These are phyloP conservation scores for Isaurus tuberculatus DNA, from an alignment of 92 coral and sea anemone genomes.

Conservation along the genomic window DNA sequence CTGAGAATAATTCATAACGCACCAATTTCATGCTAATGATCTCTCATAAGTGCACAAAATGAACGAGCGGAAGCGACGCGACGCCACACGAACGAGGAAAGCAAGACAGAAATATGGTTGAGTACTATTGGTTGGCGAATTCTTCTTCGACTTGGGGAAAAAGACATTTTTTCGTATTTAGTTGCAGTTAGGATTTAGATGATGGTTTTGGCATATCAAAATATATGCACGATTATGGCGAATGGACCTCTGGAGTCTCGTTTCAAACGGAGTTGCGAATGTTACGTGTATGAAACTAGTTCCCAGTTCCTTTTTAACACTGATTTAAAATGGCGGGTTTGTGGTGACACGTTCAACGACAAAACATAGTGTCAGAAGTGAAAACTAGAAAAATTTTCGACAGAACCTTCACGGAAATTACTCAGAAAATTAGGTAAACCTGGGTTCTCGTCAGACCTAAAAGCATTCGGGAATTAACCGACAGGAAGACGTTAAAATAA, in stretches of 20 bases:
- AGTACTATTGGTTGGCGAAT: too few relatives aligned
- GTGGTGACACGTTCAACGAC: too few relatives aligned
- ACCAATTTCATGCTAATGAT: conserved; percentile 18
- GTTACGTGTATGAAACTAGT: neutral
- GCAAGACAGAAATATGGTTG: too few relatives aligned
- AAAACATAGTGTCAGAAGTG: conserved; percentile 26
- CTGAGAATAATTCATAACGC: conserved; percentile 12
- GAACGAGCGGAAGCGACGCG: too few relatives aligned
- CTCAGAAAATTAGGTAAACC: conserved; percentile 11
- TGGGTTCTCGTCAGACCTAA: neutral
- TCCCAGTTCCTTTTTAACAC: neutral
- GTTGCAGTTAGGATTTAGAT: too few relatives aligned
- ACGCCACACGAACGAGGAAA: too few relatives aligned
- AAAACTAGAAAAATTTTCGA: neutral
- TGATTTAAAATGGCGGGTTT: neutral
- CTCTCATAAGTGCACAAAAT: neutral
- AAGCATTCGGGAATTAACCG: neutral
- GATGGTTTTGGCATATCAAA: too few relatives aligned
- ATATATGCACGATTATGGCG: too few relatives aligned
- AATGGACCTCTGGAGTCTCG: too few relatives aligned
- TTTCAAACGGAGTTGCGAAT: neutral
- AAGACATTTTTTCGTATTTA: too few relatives aligned
- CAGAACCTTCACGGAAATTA: neutral
- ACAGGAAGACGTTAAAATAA: neutral
- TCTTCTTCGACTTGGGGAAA: too few relatives aligned